A percentile compares a stretch with the other conserved stretches of the same genome.
Conservation (phyloP, 2,888 invertebrate genomes). For the Drosophila diplacantha region DNA sequence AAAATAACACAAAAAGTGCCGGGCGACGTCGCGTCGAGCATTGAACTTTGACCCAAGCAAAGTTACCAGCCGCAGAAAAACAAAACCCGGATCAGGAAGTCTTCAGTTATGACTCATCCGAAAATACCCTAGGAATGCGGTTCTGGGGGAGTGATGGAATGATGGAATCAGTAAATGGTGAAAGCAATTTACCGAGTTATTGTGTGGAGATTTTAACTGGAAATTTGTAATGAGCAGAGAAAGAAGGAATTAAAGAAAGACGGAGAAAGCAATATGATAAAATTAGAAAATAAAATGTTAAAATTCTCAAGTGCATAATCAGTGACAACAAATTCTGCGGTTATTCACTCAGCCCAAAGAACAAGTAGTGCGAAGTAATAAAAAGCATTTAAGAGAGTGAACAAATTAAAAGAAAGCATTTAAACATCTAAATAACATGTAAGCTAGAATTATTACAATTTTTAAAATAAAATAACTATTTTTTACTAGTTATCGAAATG, state of each 20-base stretch:
- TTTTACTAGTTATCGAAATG: background rate
- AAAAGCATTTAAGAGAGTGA: too few relatives aligned
- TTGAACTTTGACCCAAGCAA: conserved; percentile 56
- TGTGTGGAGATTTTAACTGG: background rate
- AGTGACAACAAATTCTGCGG: background rate
- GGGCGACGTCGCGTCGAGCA: conserved; percentile 40
- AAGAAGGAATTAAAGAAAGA: background rate
- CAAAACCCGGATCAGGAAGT: background rate
- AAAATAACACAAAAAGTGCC: conserved; percentile 50
- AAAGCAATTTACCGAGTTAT: background rate
- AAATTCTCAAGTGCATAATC: background rate
- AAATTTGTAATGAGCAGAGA: background rate
- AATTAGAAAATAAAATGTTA: background rate
- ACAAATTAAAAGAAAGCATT: background rate
- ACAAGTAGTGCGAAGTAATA: background rate
- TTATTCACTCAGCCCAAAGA: background rate
- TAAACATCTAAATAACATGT: background rate
- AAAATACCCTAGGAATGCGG: conserved; percentile 3
- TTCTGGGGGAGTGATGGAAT: background rate
- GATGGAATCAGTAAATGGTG: background rate
- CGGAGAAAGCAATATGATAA: background rate
- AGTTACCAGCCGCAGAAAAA: conserved; percentile 21
- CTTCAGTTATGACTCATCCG: conserved; percentile 2
- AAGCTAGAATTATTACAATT: background rate
- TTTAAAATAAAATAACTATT: too few relatives aligned